These are phyloP conservation scores for Limnephilus rhombicus DNA, from an alignment of 2,888 invertebrate genomes.

Conservation along the genomic window DNA sequence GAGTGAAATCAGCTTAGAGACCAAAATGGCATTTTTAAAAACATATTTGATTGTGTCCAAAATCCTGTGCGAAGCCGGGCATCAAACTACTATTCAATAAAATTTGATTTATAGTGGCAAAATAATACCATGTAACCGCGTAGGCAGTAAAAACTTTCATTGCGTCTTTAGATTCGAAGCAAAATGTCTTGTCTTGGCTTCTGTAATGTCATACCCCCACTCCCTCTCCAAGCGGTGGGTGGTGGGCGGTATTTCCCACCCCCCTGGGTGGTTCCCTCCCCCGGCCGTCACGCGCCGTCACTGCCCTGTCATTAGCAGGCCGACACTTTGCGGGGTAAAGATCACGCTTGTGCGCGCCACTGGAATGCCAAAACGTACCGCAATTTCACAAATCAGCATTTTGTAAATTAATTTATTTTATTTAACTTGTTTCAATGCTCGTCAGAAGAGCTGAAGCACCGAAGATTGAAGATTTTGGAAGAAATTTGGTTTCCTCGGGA, in stretches of 20 bases:
- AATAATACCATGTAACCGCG: neutral
- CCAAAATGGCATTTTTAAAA: too few relatives aligned
- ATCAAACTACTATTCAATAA: neutral
- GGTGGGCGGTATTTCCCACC: neutral
- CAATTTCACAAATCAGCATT: conserved; percentile 19
- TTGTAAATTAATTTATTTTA: neutral
- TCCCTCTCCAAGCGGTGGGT: neutral
- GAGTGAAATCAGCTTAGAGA: too few relatives aligned
- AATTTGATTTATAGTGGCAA: neutral
- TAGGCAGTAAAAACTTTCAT: neutral
- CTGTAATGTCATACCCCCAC: neutral
- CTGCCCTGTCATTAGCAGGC: conserved; percentile 64
- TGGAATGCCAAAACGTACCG: conserved; percentile 24
- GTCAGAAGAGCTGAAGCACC: too few relatives aligned
- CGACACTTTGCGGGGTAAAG: conserved; percentile 63
- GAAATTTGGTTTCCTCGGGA: too few relatives aligned
- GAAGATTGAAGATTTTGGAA: too few relatives aligned
- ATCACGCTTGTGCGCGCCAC: conserved; percentile 51
- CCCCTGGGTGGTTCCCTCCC: conserved; percentile 3
- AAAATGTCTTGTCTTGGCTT: neutral
- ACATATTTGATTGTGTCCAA: too few relatives aligned
- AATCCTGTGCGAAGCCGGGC: neutral
- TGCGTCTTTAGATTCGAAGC: neutral
- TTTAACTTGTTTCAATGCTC: neutral
- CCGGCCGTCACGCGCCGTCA: conserved; percentile 46